phyloP scores from a whole-genome alignment of 2,113 vertebrate genomes.

The Notarius quadriscutis region DNA sequence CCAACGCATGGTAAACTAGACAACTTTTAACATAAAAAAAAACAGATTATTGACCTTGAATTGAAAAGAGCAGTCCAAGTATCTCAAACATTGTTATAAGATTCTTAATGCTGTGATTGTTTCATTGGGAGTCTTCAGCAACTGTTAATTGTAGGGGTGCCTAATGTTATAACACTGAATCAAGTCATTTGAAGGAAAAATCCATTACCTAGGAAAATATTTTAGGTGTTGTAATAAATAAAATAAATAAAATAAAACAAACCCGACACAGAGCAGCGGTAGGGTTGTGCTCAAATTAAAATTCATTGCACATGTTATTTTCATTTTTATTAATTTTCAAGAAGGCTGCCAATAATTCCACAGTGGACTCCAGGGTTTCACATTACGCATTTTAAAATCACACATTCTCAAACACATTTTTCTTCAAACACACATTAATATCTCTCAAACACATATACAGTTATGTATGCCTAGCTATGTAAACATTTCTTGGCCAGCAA shows the following conservation, averaged over 20 bases:
- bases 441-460: neutral
- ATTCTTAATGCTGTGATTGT: neutral
- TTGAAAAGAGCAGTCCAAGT: neutral
- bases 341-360: neutral
- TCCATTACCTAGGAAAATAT: neutral
- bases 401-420: neutral
- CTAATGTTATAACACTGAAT: neutral
- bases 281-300: neutral
- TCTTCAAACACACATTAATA: too few species aligned
- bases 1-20: neutral
- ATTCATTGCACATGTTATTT: neutral
- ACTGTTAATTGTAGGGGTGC: neutral
- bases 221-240: neutral
- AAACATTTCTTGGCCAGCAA: conserved; percentile 5
- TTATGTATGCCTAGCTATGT: neutral
- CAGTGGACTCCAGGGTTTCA: neutral
- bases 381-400: neutral
- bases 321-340: neutral
- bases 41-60: neutral
- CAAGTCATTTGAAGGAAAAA: neutral
- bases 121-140: neutral
- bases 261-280: neutral
- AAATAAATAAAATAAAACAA: neutral
- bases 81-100: neutral
- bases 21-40: neutral